Evolutionary conservation across 2,113 vertebrate species (phyloP), one percentile per base, ranked within the genome.

Genomic region (Meleagris gallopavo): DNA sequence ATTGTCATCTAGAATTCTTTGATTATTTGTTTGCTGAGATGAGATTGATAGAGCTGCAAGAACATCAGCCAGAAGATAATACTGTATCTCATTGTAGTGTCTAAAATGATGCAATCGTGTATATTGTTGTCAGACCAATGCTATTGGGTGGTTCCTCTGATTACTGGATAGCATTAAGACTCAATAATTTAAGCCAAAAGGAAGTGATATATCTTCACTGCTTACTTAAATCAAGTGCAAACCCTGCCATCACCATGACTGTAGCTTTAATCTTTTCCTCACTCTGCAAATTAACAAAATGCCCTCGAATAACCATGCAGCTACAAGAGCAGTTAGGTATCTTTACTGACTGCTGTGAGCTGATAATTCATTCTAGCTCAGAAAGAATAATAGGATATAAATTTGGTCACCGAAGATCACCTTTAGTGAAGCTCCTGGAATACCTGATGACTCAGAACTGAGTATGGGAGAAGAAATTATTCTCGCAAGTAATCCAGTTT

Each of bases 291-390:
- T 87, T 76, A 76, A n/a, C 58, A 7, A 45, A 41, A 55, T 91
- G 34, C 19, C 40, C 75, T 45, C 25, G 66, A 93, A 93, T 58
- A 91, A 55, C 62, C 24, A 32, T 0, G 9, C 70, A 70, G 75
- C 60, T 73, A 87, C 46, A 62, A 2, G 6, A 91, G 58, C 41
- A 73, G 40, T 70, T 54, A 73, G 24, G n/a, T 58, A 0, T 76
- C 32, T 29, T 79, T 83, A 74, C 54, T 18, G 46, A 5, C 11
- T 32, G 32, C 19, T 18, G 50, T 32, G 65, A 71, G 27, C 3
- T 83, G 60, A 11, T 18, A 80, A 79, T 96, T 54, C 61, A 48
- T 83, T 83, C 90, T 88, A 94, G 25, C 67, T 34, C n/a, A 69
- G 19, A 74, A 77, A 88, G 50, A 83, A 50, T 66, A 60, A 52